These are phyloP conservation scores for Erinaceus europaeus DNA, from an alignment of 2,113 vertebrate species.

Conservation along the genomic window DNA sequence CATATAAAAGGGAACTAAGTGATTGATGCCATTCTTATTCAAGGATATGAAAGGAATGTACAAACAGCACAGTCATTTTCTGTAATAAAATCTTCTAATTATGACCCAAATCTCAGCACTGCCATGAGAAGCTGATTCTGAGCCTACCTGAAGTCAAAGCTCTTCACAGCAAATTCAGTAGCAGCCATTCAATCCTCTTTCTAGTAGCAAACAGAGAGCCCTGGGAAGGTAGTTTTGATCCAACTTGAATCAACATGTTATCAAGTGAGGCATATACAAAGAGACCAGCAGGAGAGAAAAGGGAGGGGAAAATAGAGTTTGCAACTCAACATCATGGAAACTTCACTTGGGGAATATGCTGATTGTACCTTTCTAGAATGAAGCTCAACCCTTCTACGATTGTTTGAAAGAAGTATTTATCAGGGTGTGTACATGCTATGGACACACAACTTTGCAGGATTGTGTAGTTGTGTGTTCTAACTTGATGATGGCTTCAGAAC, in stretches of 20 bases:
- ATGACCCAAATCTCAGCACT: slow-evolving; percentile 61
- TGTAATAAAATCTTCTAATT: slow-evolving; percentile 69
- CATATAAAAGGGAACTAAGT: slow-evolving; percentile 46
- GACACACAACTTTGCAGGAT: neutral
- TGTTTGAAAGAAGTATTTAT: neutral
- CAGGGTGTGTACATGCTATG: neutral
- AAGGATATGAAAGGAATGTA: slow-evolving; percentile 64
- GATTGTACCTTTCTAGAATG: neutral
- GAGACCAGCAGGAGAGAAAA: neutral
- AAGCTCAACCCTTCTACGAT: neutral
- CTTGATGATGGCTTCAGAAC: neutral
- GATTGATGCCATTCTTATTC: slow-evolving; percentile 51
- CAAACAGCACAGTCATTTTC: slow-evolving; percentile 60
- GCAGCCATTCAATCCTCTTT: slow-evolving; percentile 5
- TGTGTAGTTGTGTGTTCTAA: neutral
- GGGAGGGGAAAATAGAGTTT: neutral
- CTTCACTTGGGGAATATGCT: slow-evolving; percentile 28
- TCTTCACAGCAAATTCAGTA: slow-evolving; percentile 40
- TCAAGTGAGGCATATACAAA: slow-evolving; percentile 25
- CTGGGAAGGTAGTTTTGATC: slow-evolving; percentile 57
- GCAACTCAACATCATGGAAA: slow-evolving; percentile 37
- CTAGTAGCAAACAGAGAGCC: slow-evolving; percentile 54
- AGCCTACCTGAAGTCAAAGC: slow-evolving; percentile 60
- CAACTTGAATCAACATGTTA: slow-evolving; percentile 36
- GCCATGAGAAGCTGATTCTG: slow-evolving; percentile 53